Evolutionary conservation across 2,113 vertebrate species (phyloP).

Genomic region (Corythoichthys haematopterus): DNA sequence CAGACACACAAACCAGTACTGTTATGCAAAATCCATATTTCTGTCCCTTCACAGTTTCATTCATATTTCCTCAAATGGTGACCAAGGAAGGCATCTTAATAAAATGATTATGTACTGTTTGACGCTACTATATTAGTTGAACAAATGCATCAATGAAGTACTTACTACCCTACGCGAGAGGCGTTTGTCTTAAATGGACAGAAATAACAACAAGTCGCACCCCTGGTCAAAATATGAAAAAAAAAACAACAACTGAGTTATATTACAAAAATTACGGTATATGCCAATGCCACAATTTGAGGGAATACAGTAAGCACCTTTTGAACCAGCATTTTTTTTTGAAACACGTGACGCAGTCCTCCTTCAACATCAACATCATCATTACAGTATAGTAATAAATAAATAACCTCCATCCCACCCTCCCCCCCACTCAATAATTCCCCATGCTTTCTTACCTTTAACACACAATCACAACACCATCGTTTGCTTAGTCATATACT

Average conservation of each 20-base stretch:
- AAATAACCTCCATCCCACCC: constrained; percentile 49
- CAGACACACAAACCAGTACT: constrained; percentile 7
- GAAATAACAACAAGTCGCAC: background rate
- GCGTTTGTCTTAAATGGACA: background rate
- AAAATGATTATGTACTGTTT: background rate
- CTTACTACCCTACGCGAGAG: background rate
- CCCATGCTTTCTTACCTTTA: constrained; percentile 38
- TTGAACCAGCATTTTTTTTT: constrained; percentile 19
- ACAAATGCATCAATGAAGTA: background rate
- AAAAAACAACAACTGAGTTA: too few species aligned
- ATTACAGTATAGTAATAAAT: constrained; percentile 50
- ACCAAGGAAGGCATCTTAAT: background rate
- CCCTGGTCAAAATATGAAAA: too few species aligned
- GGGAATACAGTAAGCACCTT: constrained; percentile 25
- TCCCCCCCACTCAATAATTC: constrained; percentile 11
- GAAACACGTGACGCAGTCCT: constrained; percentile 13
- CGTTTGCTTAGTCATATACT: constrained; percentile 44
- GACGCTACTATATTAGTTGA: background rate
- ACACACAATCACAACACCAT: constrained; percentile 59
- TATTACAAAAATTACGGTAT: background rate
- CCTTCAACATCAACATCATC: constrained; percentile 24
- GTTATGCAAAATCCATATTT: background rate
- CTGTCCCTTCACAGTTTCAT: background rate
- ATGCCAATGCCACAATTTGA: constrained; percentile 10
- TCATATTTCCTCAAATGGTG: background rate